Base-by-base conservation (phyloP, 2,113 vertebrate genomes). In the Uropsilus gracilis region DNA sequence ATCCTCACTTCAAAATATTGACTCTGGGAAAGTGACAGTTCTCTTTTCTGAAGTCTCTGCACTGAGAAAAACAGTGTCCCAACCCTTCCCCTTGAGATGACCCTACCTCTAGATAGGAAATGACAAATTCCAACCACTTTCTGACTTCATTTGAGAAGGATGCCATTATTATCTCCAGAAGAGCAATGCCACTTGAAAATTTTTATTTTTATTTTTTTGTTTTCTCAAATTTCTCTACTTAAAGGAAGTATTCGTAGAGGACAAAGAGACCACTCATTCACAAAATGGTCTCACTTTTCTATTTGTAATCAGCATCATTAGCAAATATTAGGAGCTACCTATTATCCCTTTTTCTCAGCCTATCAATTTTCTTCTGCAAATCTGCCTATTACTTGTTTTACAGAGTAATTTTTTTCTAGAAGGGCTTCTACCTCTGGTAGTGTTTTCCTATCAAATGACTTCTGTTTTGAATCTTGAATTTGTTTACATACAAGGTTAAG, bases 401-500 rank as follows among this genome's bases (percentile, higher is more conserved):
- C 44, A 50, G 83, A 83, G 18, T 30, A 71, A 4, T 2, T 85
- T 20, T 12, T 34, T 16, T 12, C 63, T 53, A 32, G n/a, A 84
- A 80, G 2, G 9, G 22, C 4, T 69, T 86, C 81, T 64, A 11
- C 6, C 26, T 63, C 2, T 8, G 42, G n/a, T 55, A 39, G 34
- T 53, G 16, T 18, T 64, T 32, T 89, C 28, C 20, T 73, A 11
- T 76, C 18, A 12, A 5, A 7, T 17, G 68, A 18, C 44, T 73
- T 30, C 32, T 81, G 16, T 14, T 95, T 94, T 90, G 68, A 95
- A 94, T 77, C 9, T 48, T 32, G 20, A 82, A 85, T 89, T 64
- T 93, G 83, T 68, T 95, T 86, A 91, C 32, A 66, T 50, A 69
- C 34, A 76, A 64, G 20, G 3, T 80, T 77, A 92, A 48, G 77